Conservation (phyloP, 1,140 invertebrate genomes). For the Drosophila pseudoananassae region DNA sequence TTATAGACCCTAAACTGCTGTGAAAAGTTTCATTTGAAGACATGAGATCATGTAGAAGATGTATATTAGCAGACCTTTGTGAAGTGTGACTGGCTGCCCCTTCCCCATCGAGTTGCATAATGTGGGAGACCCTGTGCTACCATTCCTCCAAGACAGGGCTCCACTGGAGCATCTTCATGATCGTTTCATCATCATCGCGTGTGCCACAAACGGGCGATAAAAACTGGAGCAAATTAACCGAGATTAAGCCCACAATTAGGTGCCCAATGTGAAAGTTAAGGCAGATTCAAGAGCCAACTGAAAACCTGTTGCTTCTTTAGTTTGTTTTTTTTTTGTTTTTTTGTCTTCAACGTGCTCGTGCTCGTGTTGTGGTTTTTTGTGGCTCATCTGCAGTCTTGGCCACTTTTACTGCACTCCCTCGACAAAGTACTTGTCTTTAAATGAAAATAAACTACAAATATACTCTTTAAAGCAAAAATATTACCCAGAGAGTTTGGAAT, state of each 20-base stretch:
- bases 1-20: conserved; percentile 5
- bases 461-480: not conserved
- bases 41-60: not conserved
- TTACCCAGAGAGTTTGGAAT: too few species aligned
- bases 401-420: conserved; percentile 68
- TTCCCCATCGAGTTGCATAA: conserved; percentile 22
- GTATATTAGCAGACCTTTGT: conserved; percentile 33
- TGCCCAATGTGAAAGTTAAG: conserved; percentile 82
- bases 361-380: conserved; percentile 30
- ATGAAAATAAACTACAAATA: too few species aligned
- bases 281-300: conserved; percentile 44
- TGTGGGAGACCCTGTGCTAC: not conserved
- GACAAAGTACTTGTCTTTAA: too few species aligned
- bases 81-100: conserved; percentile 22
- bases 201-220: conserved; percentile 46
- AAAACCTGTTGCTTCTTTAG: conserved; percentile 59
- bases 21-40: not conserved
- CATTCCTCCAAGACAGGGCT: not conserved
- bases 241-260: conserved; percentile 79
- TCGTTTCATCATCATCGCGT: conserved; percentile 17
- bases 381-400: conserved; percentile 61
- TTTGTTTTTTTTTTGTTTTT: not conserved
- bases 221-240: conserved; percentile 81
- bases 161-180: not conserved
- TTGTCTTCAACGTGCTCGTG: conserved; percentile 8